Conservation (phyloP, 2,113 vertebrate genomes). For the Leptosomus discolor region DNA sequence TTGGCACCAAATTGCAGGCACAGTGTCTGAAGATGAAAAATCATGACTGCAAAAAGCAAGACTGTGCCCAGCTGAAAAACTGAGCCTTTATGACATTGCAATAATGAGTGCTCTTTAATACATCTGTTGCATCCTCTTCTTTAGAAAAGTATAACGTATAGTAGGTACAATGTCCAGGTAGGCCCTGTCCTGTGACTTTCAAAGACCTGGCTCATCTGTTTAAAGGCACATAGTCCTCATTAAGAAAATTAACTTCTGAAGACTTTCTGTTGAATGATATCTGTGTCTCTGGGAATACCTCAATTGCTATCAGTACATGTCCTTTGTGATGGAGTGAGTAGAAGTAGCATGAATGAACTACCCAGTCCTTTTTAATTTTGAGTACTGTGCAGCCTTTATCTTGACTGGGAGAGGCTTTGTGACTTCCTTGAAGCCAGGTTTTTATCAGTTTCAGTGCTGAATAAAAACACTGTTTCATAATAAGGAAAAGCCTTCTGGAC, state of each 20-base stretch:
- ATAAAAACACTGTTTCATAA: background rate
- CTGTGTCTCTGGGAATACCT: background rate
- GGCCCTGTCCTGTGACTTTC: background rate
- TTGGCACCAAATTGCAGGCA: background rate
- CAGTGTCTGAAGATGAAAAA: background rate
- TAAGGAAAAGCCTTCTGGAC: background rate
- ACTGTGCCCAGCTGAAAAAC: background rate
- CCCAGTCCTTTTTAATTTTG: background rate
- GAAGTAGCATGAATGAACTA: background rate
- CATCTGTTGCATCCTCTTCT: background rate
- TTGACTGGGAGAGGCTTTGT: background rate
- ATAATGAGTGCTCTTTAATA: background rate
- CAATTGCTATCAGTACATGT: background rate
- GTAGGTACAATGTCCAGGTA: background rate
- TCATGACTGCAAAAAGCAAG: background rate
- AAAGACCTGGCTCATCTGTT: background rate
- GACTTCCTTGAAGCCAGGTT: background rate
- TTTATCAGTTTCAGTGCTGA: background rate
- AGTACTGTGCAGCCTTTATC: background rate
- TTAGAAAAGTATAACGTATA: background rate
- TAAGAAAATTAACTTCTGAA: background rate
- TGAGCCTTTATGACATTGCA: background rate
- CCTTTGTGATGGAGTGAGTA: background rate
- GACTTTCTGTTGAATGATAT: background rate
- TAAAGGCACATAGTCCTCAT: background rate